Base-by-base conservation (phyloP, 1,140 invertebrate species). In the Frieseomelitta varia region DNA sequence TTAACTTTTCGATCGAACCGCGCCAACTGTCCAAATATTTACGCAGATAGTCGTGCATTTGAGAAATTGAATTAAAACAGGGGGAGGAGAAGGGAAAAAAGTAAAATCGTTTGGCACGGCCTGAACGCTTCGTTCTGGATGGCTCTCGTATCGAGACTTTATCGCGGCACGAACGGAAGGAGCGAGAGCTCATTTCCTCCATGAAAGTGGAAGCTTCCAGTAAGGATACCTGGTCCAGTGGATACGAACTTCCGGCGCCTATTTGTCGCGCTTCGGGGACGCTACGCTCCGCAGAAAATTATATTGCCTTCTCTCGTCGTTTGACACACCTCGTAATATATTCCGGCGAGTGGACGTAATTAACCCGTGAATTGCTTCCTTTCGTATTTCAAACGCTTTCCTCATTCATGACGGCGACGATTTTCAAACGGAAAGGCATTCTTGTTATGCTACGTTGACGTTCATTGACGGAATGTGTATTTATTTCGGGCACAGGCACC, bases 221-320 rank as follows among this genome's bases (percentile, higher is more conserved):
- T 85, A 89, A 92, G 91, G 92, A 92, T 92, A 91, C 92, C 90
- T 93, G 92, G 88, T 93, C 91, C 92, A 93, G 86, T 92, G 92
- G 91, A 87, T 88, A 92, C 91, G 90, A 68, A 87, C 88, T 93
- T 93, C 92, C 92, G 90, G 90, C 83, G 84, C 79, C 87, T 86
- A 90, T 90, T 90, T 89, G 75, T 86, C 85, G 83, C 87, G 85
- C 85, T 88, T 86, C 84, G 89, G 21, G 56, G 79, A 69, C 75
- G 83, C 56, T 14, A 79, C 56, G 85, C 79, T 69, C 75, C 78
- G 68, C 81, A 86, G 84, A 88, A 85, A 90, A 88, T 90, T 89
- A 85, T 90, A 82, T 86, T 76, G 83, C 69, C 63, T 87, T 85
- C 81, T 75, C 61, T 75, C 61, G 73, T 47, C 81, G 82, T 83